Evolutionary conservation across 2,888 invertebrate genomes (phyloP).

Genomic region (Rotaria sp.): DNA sequence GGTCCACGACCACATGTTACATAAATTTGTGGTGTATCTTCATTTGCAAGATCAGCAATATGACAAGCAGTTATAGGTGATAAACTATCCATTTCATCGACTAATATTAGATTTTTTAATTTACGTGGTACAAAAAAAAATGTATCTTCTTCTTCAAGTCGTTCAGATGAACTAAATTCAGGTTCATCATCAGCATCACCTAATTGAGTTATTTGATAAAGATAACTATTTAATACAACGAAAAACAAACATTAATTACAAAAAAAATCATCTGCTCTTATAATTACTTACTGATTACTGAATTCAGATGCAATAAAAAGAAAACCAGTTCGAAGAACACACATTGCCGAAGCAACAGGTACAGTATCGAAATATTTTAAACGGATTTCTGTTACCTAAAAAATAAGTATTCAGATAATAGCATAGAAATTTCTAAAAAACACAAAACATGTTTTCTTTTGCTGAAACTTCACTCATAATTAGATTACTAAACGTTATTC

Average conservation of each 20-base stretch:
- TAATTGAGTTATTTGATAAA: conserved; percentile 97
- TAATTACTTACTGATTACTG: conserved; percentile 87
- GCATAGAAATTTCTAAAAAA: no score
- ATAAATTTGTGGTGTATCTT: conserved; percentile 96
- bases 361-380: conserved; percentile 98
- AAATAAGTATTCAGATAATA: background rate
- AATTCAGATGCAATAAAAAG: conserved; percentile 95
- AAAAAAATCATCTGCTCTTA: background rate
- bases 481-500: no score
- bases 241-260: background rate
- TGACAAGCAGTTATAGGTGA: conserved; percentile 77
- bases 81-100: conserved; percentile 90
- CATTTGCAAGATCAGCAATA: conserved; percentile 69
- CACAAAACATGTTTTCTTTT: no score
- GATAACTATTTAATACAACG: conserved; percentile 62
- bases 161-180: conserved; percentile 95
- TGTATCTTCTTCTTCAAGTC: conserved; percentile 93
- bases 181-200: conserved; percentile 98
- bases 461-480: no score
- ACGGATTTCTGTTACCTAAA: conserved; percentile 80
- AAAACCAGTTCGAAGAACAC: conserved; percentile 95
- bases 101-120: conserved; percentile 83
- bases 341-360: conserved; percentile 89
- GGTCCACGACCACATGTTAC: conserved; percentile 90
- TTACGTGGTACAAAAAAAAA: conserved; percentile 94